Evolutionary conservation across 2,888 invertebrate genomes (phyloP).

Genomic region (Drosophila prostipennis): DNA sequence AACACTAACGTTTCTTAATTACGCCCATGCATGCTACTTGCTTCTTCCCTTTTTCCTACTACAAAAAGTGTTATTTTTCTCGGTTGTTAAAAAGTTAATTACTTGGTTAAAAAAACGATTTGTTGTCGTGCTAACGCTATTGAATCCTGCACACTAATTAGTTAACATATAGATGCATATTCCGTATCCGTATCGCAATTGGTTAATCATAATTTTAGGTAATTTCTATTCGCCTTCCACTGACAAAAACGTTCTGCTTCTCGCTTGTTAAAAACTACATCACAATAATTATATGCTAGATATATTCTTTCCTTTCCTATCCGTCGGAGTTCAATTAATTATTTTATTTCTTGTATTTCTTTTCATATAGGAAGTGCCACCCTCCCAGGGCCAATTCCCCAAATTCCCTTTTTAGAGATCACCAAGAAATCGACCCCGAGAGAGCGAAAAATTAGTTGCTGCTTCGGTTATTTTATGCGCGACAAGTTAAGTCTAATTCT

Average conservation of each 20-base stretch:
- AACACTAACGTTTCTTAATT: conserved; percentile 73
- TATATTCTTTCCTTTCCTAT: conserved; percentile 41
- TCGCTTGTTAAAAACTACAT: conserved; percentile 79
- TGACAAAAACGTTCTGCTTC: conserved; percentile 57
- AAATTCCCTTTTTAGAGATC: neutral
- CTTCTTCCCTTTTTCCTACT: conserved; percentile 12
- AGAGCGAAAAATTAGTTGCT: conserved; percentile 30
- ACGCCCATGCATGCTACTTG: conserved; percentile 41
- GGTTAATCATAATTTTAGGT: conserved; percentile 39
- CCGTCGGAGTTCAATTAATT: too few species aligned
- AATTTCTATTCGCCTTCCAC: conserved; percentile 54
- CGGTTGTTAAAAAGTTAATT: conserved; percentile 23
- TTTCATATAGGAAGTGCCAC: conserved; percentile 60
- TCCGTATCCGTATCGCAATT: conserved; percentile 21
- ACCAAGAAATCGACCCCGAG: neutral
- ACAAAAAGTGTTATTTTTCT: conserved; percentile 43
- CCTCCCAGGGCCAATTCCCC: conserved; percentile 7
- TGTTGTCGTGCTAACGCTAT: conserved; percentile 23
- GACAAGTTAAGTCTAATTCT: conserved; percentile 47
- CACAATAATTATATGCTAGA: conserved; percentile 83
- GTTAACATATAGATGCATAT: conserved; percentile 64
- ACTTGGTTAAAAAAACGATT: conserved; percentile 36
- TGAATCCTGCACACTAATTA: conserved; percentile 63
- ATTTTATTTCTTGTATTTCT: too few species aligned
- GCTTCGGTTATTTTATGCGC: conserved; percentile 22